Base-by-base conservation (phyloP, 2,113 vertebrate genomes). In the Rhabdornis inornatus region DNA sequence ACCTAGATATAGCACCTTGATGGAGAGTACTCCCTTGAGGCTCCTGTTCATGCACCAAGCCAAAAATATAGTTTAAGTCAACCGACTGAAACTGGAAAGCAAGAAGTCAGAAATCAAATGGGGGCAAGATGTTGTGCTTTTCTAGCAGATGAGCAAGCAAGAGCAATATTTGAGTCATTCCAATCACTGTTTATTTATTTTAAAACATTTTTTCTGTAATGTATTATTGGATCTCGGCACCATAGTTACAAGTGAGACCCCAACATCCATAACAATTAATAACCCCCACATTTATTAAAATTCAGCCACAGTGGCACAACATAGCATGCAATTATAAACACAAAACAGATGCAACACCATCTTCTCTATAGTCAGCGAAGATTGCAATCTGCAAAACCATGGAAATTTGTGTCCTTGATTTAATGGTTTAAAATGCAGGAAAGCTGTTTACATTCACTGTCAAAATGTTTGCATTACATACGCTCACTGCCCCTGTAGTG, bases 401-500 rank as follows among this genome's bases (percentile, higher is more conserved):
- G 69, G 89, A 95, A 89, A 91, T 92, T 82, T 68, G 57, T 94
- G 82, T 81, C 91, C 94, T 94, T 96, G 97, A 93, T 77, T 93
- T 94, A 96, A 93, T 85, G 93, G 91, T 60, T 94, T 80, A 95
- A 96, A 94, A 95, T 75, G 94, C 95, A 91, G 83, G 80, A 90
- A 95, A 97, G 91, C 81, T 95, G 93, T 94, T 97, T 97, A 92
- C 90, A 77, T 94, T 96, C 66, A 76, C 92, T 94, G 88, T 96
- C 95, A 97, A 97, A 97, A 97, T 97, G 96, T 97, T 97, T 97
- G 97, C 93, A 93, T 97, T 97, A 96, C 97, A 97, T 97, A 97
- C 95, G 95, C 97, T 97, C 96, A 92, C 79, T 95, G 89, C 80
- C 83, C 95, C 83, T 87, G 86, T 78, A 93, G 88, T 82, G 92